Percentiles rank a stretch among this genome's conserved stretches.
Conservation (phyloP, 2,888 invertebrate genomes). For the Tipula helvola region DNA sequence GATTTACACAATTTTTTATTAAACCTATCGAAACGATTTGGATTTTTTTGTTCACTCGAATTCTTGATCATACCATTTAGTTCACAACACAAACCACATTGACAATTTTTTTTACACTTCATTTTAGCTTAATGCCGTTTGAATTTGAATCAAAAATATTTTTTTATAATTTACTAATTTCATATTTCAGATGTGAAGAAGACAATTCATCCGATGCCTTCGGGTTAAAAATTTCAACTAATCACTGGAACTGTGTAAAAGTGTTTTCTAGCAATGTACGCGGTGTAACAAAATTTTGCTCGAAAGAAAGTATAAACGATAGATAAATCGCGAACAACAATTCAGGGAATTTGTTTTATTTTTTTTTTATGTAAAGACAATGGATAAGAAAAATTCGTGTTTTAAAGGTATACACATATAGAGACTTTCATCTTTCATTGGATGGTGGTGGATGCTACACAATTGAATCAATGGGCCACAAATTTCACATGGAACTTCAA, state of each 20-base stretch:
- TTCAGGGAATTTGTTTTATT: background rate
- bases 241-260: background rate
- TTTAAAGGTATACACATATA: background rate
- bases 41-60: constrained; percentile 24
- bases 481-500: background rate
- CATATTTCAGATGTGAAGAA: background rate
- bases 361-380: background rate
- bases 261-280: background rate
- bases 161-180: background rate
- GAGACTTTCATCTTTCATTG: background rate
- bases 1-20: constrained; percentile 21
- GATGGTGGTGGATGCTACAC: background rate
- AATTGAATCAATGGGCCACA: background rate
- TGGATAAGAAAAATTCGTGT: background rate
- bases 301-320: background rate
- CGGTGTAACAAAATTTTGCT: too few relatives aligned
- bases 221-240: background rate
- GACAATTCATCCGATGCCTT: background rate
- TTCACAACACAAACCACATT: constrained; percentile 63
- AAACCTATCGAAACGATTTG: constrained; percentile 19
- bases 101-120: constrained; percentile 50
- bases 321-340: background rate
- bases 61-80: constrained; percentile 37
- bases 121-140: background rate
- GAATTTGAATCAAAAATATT: background rate